These are phyloP conservation scores for Morbakka virulenta DNA, from an alignment of 30 jellyfish, hydroid and myxozoan species.

Conservation along the genomic window DNA sequence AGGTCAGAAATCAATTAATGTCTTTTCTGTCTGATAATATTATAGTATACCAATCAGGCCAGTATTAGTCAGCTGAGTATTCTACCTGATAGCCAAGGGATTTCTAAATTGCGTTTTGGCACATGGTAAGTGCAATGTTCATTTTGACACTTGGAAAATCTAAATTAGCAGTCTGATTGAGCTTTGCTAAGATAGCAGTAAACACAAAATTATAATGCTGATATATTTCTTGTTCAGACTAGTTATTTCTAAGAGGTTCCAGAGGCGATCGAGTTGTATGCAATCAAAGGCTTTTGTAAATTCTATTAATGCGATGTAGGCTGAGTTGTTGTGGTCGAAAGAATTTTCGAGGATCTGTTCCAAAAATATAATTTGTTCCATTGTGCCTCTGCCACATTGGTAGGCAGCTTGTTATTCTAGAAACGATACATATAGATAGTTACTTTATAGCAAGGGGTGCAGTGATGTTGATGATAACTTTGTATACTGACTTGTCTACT, in stretches of 20 bases:
- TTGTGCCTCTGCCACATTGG: conserved; percentile 19
- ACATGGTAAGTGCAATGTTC: too few species aligned
- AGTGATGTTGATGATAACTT: not conserved
- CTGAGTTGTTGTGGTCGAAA: not conserved
- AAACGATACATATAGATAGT: not conserved
- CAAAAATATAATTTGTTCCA: not conserved
- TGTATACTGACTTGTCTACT: too few species aligned
- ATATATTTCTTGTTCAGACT: not conserved
- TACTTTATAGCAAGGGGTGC: not conserved
- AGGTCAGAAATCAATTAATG: too few species aligned
- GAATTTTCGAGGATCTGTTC: conserved; percentile 8
- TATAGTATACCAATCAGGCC: too few species aligned
- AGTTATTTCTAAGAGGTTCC: not conserved
- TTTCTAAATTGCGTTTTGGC: too few species aligned
- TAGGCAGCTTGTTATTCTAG: not conserved
- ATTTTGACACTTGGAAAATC: too few species aligned
- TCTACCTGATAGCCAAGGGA: too few species aligned
- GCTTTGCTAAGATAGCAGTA: too few species aligned
- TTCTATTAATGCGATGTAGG: not conserved
- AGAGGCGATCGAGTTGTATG: not conserved
- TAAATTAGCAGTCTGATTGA: too few species aligned
- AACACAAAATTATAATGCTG: not conserved
- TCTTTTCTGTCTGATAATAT: too few species aligned
- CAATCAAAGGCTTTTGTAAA: conserved; percentile 8
- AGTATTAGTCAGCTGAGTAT: too few species aligned